phyloP scores from a whole-genome alignment of 2,888 invertebrate genomes.

The Podotricha telesiphe region DNA sequence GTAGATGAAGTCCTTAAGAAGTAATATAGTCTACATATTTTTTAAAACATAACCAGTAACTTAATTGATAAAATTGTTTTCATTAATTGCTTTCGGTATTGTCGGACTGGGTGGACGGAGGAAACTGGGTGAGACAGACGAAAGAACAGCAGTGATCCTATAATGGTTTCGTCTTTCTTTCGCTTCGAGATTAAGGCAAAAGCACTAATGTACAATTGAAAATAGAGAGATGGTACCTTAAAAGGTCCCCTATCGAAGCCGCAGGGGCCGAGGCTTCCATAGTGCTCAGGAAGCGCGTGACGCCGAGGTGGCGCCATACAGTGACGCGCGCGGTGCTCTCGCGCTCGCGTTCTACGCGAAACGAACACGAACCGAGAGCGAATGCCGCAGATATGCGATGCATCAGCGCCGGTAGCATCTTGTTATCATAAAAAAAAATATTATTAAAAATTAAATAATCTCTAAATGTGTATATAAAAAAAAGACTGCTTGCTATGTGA shows the following conservation, averaged over 20 bases:
- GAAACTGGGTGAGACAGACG: no score
- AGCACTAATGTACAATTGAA: background rate
- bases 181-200: no score
- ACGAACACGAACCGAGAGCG: constrained; percentile 88
- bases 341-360: constrained; percentile 89
- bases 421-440: constrained; percentile 31
- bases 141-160: background rate
- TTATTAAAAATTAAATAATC: background rate
- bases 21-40: no score
- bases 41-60: no score
- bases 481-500: background rate
- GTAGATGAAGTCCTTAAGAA: no score
- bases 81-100: no score
- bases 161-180: background rate
- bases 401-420: constrained; percentile 89
- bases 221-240: constrained; percentile 75
- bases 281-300: constrained; percentile 90
- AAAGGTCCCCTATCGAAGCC: constrained; percentile 91
- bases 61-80: no score
- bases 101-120: no score
- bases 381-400: constrained; percentile 88
- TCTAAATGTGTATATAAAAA: background rate
- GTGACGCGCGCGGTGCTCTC: constrained; percentile 94
- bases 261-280: constrained; percentile 94
- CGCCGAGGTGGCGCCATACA: constrained; percentile 92